Conservation (phyloP, 2,888 invertebrate species). For the Ectobius pallidus region DNA sequence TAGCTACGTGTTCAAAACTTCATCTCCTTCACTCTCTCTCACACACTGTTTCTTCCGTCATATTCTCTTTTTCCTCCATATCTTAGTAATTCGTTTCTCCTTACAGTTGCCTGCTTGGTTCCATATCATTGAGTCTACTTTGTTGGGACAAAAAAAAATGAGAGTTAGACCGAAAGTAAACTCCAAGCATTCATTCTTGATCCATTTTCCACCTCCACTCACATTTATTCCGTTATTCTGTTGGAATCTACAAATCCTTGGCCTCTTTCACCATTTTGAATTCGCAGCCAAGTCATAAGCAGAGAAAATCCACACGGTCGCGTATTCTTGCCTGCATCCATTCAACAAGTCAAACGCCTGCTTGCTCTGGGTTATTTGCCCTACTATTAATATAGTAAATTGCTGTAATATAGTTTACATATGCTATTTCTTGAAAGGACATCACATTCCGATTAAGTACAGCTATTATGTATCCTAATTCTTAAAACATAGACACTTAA, state of each 20-base stretch:
- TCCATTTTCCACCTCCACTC: slow-evolving; percentile 14
- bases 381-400: no score
- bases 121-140: slow-evolving; percentile 6
- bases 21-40: slow-evolving; percentile 17
- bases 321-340: background rate
- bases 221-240: background rate
- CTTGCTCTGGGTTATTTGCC: no score
- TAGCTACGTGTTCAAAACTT: slow-evolving; percentile 39
- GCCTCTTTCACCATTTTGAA: background rate
- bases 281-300: background rate
- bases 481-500: no score
- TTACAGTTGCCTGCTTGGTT: slow-evolving; percentile 12
- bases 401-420: no score
- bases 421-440: no score
- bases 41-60: background rate
- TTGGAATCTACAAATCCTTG: slow-evolving; percentile 7
- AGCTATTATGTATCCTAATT: no score
- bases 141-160: background rate
- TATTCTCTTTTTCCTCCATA: background rate
- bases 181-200: slow-evolving; percentile 3
- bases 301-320: background rate
- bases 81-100: background rate
- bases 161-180: background rate
- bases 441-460: no score
- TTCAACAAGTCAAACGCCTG: background rate